Base-by-base conservation (phyloP, 2,113 vertebrate genomes). In the Nycticorax nycticorax region DNA sequence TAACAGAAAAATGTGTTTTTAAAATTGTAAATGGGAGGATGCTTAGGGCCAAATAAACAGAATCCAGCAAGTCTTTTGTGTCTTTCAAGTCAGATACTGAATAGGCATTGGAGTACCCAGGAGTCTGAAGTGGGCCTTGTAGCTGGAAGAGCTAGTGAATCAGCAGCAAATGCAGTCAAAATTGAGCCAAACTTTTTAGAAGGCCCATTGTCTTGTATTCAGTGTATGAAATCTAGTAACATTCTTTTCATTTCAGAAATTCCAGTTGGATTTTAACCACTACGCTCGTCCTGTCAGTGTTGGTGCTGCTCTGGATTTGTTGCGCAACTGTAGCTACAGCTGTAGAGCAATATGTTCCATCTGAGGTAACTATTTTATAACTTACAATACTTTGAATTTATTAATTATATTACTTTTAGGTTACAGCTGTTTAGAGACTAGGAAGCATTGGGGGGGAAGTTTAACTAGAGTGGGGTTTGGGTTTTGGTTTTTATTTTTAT, bases 261-360 rank as follows among this genome's bases (percentile, higher is more conserved):
- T 99, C 99, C 33, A 98, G 99, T 8, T 99, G 99, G 99, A 99
- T 99, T 97, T 98, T 99, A 71, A 99, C 99, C 47, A 99, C 98
- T 57, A 99, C 99, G 0, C 98, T 99, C 2, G 94, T 99, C 88
- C 98, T 99, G 62, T 99, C 99, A 1, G 98, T 99, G 82, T 92
- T 99, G 97, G 99, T 99, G 35, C 97, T 99, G 75, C 99, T 99
- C 85, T 99, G 99, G 99, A 99, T 99, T 95, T 99, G 99, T 95
- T 99, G 99, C 91, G 99, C 99, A 3, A 99, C 99, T 39, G 98
- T 99, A 92, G 99, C 99, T n/a, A 99, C 99, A 32, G 99, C 99
- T 82, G 99, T 99, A 12, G 99, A 99, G 91, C 99, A 99, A 64
- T 99, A 99, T 85, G 98, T 99, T 60, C 99, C 99, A 33, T 98